Evolutionary conservation across 2,113 vertebrate species (phyloP).

Genomic region (Chamaetylas fuelleborni): DNA sequence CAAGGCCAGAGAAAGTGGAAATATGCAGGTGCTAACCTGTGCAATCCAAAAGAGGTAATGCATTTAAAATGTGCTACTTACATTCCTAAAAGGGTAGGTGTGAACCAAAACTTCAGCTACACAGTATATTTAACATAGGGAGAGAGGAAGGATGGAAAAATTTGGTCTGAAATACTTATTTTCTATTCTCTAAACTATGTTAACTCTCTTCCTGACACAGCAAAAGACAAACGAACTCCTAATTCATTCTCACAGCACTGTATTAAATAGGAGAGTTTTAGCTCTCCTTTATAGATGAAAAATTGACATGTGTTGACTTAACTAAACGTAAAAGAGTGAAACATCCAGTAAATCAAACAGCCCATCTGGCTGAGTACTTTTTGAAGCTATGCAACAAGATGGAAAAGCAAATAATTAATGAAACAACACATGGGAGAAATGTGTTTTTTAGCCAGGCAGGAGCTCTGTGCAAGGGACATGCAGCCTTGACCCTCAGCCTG

Average conservation of each 20-base stretch:
- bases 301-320: conserved; percentile 36
- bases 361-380: background rate
- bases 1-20: background rate
- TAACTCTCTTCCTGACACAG: conserved; percentile 4
- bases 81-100: background rate
- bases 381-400: background rate
- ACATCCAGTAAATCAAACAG: conserved; percentile 19
- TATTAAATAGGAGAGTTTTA: conserved; percentile 4
- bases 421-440: background rate
- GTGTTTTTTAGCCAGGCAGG: background rate
- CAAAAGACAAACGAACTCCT: background rate
- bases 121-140: background rate
- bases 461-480: background rate
- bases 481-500: background rate
- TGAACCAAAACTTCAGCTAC: background rate
- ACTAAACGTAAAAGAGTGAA: conserved; percentile 2
- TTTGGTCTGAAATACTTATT: background rate
- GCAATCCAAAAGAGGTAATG: background rate
- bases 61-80: background rate
- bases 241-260: background rate
- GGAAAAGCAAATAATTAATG: background rate
- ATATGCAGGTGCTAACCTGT: background rate
- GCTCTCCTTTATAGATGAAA: conserved; percentile 17
- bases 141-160: background rate
- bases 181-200: background rate